phyloP scores from a whole-genome alignment of 2,797 vertebrate genomes.

The Crocidura indochinensis region DNA sequence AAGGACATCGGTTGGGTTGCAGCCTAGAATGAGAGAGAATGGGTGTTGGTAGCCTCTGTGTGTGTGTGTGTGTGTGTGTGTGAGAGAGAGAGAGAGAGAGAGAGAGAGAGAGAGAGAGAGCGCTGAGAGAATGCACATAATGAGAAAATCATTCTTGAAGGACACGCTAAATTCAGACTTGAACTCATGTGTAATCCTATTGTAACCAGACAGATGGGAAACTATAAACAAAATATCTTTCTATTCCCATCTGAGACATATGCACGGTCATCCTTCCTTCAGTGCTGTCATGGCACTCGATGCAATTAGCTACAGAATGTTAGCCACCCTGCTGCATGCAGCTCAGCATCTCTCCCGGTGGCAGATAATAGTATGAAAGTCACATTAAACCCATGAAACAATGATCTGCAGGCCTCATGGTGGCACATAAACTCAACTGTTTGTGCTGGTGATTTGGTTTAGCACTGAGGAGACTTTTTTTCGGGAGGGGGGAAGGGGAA shows the following conservation, averaged over 20 bases:
- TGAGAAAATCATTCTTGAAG: slow-evolving; percentile 87
- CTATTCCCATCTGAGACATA: slow-evolving; percentile 88
- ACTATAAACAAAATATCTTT: slow-evolving; percentile 88
- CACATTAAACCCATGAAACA: slow-evolving; percentile 83
- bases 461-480: slow-evolving; percentile 80
- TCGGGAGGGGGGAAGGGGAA: neutral
- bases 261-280: slow-evolving; percentile 85
- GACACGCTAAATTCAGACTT: slow-evolving; percentile 81
- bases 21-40: slow-evolving; percentile 1
- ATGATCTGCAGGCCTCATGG: slow-evolving; percentile 74
- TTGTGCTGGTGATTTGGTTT: slow-evolving; percentile 81
- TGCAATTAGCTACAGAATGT: slow-evolving; percentile 91
- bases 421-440: slow-evolving; percentile 74
- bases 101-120: neutral
- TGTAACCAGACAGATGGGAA: slow-evolving; percentile 90
- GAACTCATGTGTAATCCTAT: slow-evolving; percentile 83
- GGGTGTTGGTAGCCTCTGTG: neutral
- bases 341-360: slow-evolving; percentile 85
- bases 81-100: slow-evolving; percentile 21
- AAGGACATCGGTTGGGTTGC: neutral
- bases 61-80: neutral
- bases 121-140: slow-evolving; percentile 43
- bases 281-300: slow-evolving; percentile 84
- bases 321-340: slow-evolving; percentile 89
- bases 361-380: slow-evolving; percentile 80